Base-by-base conservation (phyloP, 2,888 invertebrate species). In the Epinotia demarniana region DNA sequence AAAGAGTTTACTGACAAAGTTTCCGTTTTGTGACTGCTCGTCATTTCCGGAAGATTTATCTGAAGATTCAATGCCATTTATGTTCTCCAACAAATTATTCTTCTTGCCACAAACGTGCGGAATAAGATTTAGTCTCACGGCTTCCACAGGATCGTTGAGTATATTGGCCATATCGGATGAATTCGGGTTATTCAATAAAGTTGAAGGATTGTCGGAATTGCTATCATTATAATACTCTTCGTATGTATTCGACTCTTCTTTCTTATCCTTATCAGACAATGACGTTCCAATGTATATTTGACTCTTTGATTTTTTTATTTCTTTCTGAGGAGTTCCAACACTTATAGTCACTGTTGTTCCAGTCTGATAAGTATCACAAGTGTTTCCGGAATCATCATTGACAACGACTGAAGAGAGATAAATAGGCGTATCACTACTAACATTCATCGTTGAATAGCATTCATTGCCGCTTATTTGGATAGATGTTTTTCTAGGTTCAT, bases 341-440 rank as follows among this genome's bases (percentile, higher is more conserved):
- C 95, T 95, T 80, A 96, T 96, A 72, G 96, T 96, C 0, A 95
- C 95, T 8, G 95, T 95, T 61, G 95, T 95, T 61, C 95, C 94
- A 11, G 94, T 92, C 83, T 95, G 94, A 80, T 92, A 94, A 4
- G 94, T 91, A 78, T 90, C 90, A 79, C 90, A 92, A 16, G 89
- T 83, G 79, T 92, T 93, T 12, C 89, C 90, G 79, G 83, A 91
- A 77, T 93, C 92, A 86, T 96, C 95, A 83, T 96, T 96, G 1
- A 96, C 96, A 27, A 96, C 96, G 33, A 96, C 96, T 0, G 96
- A 96, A 43, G 96, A 96, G 80, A 96, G 95, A 87, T 96, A 96
- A 80, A 96, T 94, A 16, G 96, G 96, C 73, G 95, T 95, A 82
- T 96, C 96, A 83, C 95, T 95, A 81, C 94, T 96, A 1, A 96